Conservation (phyloP, 1,140 invertebrate genomes). For the Bombus consobrinus region DNA sequence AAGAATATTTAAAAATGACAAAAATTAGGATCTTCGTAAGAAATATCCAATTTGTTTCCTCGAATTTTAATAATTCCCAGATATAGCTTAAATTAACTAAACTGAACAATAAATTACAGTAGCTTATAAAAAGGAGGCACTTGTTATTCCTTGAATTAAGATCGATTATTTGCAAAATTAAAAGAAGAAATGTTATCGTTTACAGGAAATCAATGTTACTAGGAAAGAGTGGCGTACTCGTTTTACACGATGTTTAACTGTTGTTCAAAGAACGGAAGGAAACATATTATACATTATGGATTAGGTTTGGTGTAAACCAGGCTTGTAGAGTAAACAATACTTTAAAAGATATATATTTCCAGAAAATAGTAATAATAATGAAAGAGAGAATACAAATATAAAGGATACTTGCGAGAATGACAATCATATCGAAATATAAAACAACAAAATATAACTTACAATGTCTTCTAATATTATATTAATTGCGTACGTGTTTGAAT, state of each 20-base stretch:
- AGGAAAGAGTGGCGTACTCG: not conserved
- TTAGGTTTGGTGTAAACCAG: too few species aligned
- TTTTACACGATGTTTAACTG: not conserved
- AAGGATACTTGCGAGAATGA: slow-evolving; percentile 10
- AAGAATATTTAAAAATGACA: not conserved
- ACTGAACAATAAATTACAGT: not conserved
- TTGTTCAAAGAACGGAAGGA: not conserved
- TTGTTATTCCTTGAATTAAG: not conserved
- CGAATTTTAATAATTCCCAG: not conserved
- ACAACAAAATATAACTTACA: not conserved
- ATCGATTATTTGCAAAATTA: not conserved
- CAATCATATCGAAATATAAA: slow-evolving; percentile 22
- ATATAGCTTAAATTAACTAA: not conserved
- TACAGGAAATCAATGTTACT: not conserved
- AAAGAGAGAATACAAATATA: not conserved
- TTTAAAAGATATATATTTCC: not conserved
- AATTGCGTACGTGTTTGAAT: not conserved
- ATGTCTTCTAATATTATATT: not conserved
- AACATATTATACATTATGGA: not conserved
- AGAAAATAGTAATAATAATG: not conserved
- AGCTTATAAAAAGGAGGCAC: not conserved
- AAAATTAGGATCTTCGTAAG: not conserved
- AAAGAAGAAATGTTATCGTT: not conserved
- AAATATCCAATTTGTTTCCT: not conserved
- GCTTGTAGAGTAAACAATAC: not conserved